Conservation (phyloP, 2,113 vertebrate genomes). For the Macaca fascicularis region T2T-MFA8v1.1 NC_088388.1:85501-86000, state of each 20-base stretch:
- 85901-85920: neutral
- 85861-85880: neutral
- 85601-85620: neutral
- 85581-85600: neutral
- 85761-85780: neutral
- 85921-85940: neutral
- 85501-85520: neutral
- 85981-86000: too few species aligned
- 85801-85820: neutral
- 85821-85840: neutral
- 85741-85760: neutral
- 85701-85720: neutral
- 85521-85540: neutral
- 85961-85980: neutral
- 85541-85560: too few species aligned
- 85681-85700: neutral
- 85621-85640: neutral
- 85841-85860: fast-evolving
- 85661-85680: too few species aligned
- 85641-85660: neutral
- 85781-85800: neutral
- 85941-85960: neutral
- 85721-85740: neutral
- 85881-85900: neutral
- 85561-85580: neutral